These are phyloP conservation scores for Empidonax traillii DNA, from an alignment of 2,113 vertebrate genomes.

Conservation along the genomic window DNA sequence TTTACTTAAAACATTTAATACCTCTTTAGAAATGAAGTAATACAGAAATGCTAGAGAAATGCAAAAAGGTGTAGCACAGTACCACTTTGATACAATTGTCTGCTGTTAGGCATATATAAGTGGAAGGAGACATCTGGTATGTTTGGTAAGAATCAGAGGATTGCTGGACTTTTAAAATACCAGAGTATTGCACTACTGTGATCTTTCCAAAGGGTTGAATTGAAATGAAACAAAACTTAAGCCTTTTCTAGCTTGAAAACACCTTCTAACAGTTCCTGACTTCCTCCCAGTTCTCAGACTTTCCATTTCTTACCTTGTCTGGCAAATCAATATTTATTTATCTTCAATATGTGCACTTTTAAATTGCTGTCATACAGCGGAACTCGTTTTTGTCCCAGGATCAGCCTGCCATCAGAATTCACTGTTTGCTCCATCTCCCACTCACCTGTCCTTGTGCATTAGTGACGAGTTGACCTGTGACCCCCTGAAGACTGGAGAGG, in stretches of 20 bases:
- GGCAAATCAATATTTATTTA: constrained; percentile 73
- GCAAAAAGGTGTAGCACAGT: neutral
- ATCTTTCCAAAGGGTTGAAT: neutral
- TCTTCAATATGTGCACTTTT: constrained; percentile 34
- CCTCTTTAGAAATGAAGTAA: neutral
- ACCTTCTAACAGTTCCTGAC: neutral
- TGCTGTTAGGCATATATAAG: neutral
- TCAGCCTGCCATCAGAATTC: constrained; percentile 71
- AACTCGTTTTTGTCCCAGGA: constrained; percentile 70
- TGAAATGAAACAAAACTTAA: neutral
- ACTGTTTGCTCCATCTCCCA: constrained; percentile 67
- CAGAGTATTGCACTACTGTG: neutral
- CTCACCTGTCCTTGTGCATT: constrained; percentile 99
- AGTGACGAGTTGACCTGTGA: constrained; percentile 97
- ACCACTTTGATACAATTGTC: neutral
- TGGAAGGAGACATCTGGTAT: neutral
- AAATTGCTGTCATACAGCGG: constrained; percentile 70
- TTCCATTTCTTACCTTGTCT: constrained; percentile 57
- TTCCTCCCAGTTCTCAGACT: neutral
- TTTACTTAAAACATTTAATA: neutral
- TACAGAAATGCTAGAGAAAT: neutral
- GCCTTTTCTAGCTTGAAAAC: neutral
- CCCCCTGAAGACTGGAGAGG: constrained; percentile 94
- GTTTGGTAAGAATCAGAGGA: neutral
- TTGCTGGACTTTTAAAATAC: neutral